Percentiles rank a stretch among this genome's conserved stretches.
Evolutionary conservation across 2,113 vertebrate species (phyloP).

Genomic region (Camelus bactrianus): DNA sequence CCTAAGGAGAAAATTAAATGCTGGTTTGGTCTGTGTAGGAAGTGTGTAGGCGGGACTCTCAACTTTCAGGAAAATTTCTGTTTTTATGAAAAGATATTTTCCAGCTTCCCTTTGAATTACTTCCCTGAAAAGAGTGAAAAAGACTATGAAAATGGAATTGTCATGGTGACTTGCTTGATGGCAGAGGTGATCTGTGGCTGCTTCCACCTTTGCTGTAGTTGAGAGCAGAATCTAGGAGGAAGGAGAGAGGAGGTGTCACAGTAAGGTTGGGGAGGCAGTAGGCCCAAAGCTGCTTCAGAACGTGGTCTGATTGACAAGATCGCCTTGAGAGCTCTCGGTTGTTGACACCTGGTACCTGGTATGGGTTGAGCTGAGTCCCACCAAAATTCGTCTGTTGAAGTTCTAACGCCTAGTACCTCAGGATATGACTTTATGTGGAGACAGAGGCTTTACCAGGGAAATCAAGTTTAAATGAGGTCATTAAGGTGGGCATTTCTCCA

Average conservation of each 20-base stretch:
- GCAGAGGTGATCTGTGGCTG: background rate
- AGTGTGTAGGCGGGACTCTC: slow-evolving; percentile 65
- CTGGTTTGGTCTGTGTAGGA: slow-evolving; percentile 16
- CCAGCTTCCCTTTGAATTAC: slow-evolving; percentile 51
- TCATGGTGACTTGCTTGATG: background rate
- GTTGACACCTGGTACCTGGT: background rate
- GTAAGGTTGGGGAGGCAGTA: background rate
- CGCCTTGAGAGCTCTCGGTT: background rate
- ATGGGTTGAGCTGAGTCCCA: background rate
- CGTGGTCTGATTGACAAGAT: background rate
- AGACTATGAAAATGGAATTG: background rate
- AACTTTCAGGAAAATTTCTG: slow-evolving; percentile 64
- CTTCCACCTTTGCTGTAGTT: background rate
- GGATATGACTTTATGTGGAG: background rate
- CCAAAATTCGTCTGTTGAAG: background rate
- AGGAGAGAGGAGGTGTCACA: background rate
- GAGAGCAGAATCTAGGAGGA: background rate
- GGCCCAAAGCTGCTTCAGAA: background rate
- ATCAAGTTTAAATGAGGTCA: background rate
- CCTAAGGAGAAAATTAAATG: background rate
- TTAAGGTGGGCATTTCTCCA: background rate
- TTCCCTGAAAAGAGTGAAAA: slow-evolving; percentile 48
- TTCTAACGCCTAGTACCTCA: background rate
- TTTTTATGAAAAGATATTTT: slow-evolving; percentile 61
- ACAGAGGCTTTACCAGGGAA: background rate